Conservation (phyloP, 2,888 invertebrate species). For the Aleiodes testaceus region DNA sequence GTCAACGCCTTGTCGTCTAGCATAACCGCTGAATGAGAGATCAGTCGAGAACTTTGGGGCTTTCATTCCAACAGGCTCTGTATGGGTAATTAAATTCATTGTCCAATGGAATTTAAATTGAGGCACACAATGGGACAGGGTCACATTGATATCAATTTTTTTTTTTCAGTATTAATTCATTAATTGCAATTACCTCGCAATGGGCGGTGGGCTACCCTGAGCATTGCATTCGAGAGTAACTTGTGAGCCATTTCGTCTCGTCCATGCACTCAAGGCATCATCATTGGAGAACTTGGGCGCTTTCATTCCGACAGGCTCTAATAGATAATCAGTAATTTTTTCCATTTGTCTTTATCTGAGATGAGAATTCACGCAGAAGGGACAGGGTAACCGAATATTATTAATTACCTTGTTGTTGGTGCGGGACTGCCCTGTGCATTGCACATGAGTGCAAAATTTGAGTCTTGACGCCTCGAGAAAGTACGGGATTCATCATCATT, state of each 20-base stretch:
- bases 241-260: slow-evolving; percentile 44
- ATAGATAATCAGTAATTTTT: slow-evolving; percentile 35
- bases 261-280: slow-evolving; percentile 51
- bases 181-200: slow-evolving; percentile 62
- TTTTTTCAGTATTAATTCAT: slow-evolving; percentile 66
- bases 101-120: slow-evolving; percentile 14
- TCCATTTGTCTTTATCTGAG: slow-evolving; percentile 56
- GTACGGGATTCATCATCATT: slow-evolving; percentile 78
- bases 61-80: slow-evolving; percentile 81
- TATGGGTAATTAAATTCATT: slow-evolving; percentile 23
- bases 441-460: slow-evolving; percentile 68
- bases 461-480: slow-evolving; percentile 73
- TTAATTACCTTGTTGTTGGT: slow-evolving; percentile 79
- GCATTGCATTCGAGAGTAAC: slow-evolving; percentile 73
- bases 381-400: slow-evolving; percentile 43
- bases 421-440: slow-evolving; percentile 83
- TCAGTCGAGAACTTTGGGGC: slow-evolving; percentile 80
- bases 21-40: slow-evolving; percentile 78
- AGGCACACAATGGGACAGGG: slow-evolving; percentile 54
- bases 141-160: slow-evolving; percentile 36
- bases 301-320: slow-evolving; percentile 79
- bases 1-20: slow-evolving; percentile 68
- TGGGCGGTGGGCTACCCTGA: slow-evolving; percentile 77
- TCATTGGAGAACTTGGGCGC: slow-evolving; percentile 72
- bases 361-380: slow-evolving; percentile 48